A percentile compares a stretch with the other conserved stretches of the same genome.
phyloP scores from a whole-genome alignment of 2,797 vertebrate species.

The Macroramphosus scolopax region DNA sequence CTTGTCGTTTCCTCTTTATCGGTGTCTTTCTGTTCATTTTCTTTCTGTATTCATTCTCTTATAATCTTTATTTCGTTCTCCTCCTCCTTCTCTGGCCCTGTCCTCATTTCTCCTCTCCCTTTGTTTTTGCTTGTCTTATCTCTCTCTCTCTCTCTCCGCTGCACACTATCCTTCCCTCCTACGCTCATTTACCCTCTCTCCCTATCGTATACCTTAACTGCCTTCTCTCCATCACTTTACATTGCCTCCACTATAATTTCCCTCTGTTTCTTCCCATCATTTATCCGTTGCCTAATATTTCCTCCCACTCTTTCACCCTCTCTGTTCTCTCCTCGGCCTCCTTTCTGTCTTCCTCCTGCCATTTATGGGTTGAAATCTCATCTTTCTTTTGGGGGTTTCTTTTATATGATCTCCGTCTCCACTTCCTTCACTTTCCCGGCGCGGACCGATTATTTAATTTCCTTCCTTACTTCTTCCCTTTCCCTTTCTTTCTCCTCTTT shows the following conservation, averaged over 20 bases:
- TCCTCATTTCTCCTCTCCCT: constrained; percentile 40
- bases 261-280: constrained; percentile 31
- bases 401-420: background rate
- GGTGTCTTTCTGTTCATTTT: constrained; percentile 34
- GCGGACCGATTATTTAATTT: too few species aligned
- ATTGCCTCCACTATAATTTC: constrained; percentile 23
- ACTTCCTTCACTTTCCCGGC: background rate
- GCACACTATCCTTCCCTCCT: constrained; percentile 23
- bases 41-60: constrained; percentile 30
- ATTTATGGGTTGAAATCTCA: too few species aligned
- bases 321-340: too few species aligned
- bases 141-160: too few species aligned
- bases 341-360: too few species aligned
- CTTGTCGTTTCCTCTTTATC: constrained; percentile 14
- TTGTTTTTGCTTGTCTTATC: constrained; percentile 31
- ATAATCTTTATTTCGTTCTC: constrained; percentile 48
- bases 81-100: constrained; percentile 17
- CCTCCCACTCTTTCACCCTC: too few species aligned
- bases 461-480: constrained; percentile 4
- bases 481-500: constrained; percentile 16
- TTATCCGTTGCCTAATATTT: constrained; percentile 9
- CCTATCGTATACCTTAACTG: constrained; percentile 9
- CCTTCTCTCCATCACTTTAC: constrained; percentile 38
- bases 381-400: too few species aligned
- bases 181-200: constrained; percentile 30